phyloP scores from a whole-genome alignment of 2,113 vertebrate genomes.

The Penelope pileata region DNA sequence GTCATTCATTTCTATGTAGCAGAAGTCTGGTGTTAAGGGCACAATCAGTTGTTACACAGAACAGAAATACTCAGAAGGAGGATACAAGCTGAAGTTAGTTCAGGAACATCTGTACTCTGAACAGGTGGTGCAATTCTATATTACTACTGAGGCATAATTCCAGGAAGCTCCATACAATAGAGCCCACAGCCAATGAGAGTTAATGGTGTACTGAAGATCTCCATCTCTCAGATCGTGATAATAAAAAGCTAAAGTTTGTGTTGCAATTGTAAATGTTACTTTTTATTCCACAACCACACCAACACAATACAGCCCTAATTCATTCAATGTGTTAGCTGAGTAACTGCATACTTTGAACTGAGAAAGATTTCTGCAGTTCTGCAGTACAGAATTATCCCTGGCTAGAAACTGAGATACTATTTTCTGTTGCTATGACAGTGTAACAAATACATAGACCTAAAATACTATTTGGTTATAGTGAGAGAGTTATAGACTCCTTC shows the following conservation, averaged over 20 bases:
- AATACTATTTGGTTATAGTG: not conserved
- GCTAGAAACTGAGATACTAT: slow-evolving; percentile 28
- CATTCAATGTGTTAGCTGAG: slow-evolving; percentile 3
- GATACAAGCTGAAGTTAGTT: not conserved
- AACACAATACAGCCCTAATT: slow-evolving; percentile 35
- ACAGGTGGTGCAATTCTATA: not conserved
- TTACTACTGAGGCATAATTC: not conserved
- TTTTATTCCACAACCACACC: slow-evolving; percentile 35
- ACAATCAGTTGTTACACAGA: not conserved
- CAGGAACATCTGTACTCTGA: not conserved
- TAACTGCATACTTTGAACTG: not conserved
- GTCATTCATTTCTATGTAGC: not conserved
- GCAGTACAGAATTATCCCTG: not conserved
- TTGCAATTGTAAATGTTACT: slow-evolving; percentile 30
- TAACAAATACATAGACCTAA: slow-evolving; percentile 47
- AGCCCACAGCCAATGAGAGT: not conserved
- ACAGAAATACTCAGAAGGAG: not conserved
- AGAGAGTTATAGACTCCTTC: not conserved
- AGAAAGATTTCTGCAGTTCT: not conserved
- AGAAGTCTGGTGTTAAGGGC: not conserved
- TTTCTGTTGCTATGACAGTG: slow-evolving; percentile 55
- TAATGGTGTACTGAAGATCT: not conserved
- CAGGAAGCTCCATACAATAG: not conserved
- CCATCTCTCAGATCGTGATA: not conserved
- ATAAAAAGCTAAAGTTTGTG: slow-evolving; percentile 32